Evolutionary conservation across 30 jellyfish, hydroid and myxozoan species (phyloP).

Genomic region (Sanderia malayensis): DNA sequence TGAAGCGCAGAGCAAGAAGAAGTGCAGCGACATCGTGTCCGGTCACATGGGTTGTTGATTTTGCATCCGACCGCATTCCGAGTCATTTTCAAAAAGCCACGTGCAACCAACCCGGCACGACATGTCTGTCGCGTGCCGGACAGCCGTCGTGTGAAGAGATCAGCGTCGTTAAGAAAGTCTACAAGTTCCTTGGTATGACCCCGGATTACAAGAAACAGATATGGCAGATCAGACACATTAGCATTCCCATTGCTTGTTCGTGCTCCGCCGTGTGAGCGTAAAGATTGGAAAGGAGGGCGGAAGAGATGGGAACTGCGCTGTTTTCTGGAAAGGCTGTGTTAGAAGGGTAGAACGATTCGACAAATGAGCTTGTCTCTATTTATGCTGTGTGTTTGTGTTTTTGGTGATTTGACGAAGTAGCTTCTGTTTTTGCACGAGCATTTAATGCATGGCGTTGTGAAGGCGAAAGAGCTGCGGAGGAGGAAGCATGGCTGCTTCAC

Average conservation of each 20-base stretch:
- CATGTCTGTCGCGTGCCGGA: conserved; percentile 42
- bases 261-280: conserved; percentile 5
- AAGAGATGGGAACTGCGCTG: too few relatives aligned
- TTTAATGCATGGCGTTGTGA: too few relatives aligned
- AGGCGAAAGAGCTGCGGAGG: too few relatives aligned
- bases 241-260: conserved; percentile 4
- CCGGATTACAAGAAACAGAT: not conserved
- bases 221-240: not conserved
- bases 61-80: conserved; percentile 46
- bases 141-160: conserved; percentile 42
- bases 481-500: too few relatives aligned
- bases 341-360: too few relatives aligned
- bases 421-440: too few relatives aligned
- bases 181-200: conserved; percentile 25
- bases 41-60: conserved; percentile 31
- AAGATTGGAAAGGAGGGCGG: too few relatives aligned
- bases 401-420: too few relatives aligned
- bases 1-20: conserved; percentile 5
- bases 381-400: too few relatives aligned
- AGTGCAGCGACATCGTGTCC: conserved; percentile 45
- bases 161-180: not conserved
- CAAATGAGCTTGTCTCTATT: too few relatives aligned
- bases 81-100: conserved; percentile 17
- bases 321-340: too few relatives aligned
- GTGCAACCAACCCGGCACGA: conserved; percentile 54